Base-by-base conservation (phyloP, 2,113 vertebrate species). In the Tapirus terrestris region DNA sequence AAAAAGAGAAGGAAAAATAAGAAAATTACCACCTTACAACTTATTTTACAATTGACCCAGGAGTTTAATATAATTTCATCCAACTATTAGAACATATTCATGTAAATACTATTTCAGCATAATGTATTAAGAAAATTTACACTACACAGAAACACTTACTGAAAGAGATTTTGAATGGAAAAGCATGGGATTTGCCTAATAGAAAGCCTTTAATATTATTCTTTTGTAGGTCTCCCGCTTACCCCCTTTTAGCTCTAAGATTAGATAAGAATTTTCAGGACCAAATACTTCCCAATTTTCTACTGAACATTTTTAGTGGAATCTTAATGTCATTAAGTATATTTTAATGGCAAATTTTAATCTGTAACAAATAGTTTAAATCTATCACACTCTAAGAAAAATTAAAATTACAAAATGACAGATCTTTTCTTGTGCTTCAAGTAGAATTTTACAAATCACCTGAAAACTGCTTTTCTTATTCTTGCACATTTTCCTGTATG, bases 381-480 rank as follows among this genome's bases (percentile, higher is more conserved):
- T 39, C 67, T 83, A 72, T 25, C 20, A 95, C 89, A 51, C 4
- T 4, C 27, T 48, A 77, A 18, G 27, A 56, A 92, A 90, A 73
- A 1, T 56, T 63, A 80, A 43, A 53, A 39, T 86, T 86, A 86
- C 11, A 96, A 86, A 95, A 86, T 60, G 25, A 76, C 10, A 45
- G 36, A n/a, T 43, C 60, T 87, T 92, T 75, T 91, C 14, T 87
- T 82, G n/a, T 72, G 75, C 68, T 75, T 67, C 27, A 94, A 89
- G 18, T 36, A 67, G 14, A 81, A 94, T 90, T 90, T 94, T 83
- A 93, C 58, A 95, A 89, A 76, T 33, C 58, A 31, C 45, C 21
- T 96, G 45, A 68, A 94, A 94, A 81, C 18, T 51, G 65, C 51
- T 89, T 95, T 89, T 79, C 51, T 45, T 77, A 39, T 70, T 84